phyloP scores from a whole-genome alignment of 1,140 invertebrate species.

The Diorhabda carinulata region DNA sequence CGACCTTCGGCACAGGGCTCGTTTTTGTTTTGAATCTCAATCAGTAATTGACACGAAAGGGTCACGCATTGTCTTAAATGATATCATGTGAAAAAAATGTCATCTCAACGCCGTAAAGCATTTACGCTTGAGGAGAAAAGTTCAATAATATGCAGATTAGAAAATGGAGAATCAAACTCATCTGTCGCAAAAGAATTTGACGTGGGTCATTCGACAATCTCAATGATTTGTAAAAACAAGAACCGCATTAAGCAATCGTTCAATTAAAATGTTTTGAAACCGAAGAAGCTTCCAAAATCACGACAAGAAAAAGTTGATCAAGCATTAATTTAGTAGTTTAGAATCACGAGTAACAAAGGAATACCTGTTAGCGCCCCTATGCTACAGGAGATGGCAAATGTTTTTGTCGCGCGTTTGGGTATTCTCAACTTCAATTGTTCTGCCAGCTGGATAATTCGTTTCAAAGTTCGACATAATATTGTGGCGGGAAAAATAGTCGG shows the following conservation, averaged over 20 bases:
- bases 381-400: constrained; percentile 25
- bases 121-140: constrained; percentile 38
- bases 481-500: too few species aligned
- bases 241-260: constrained; percentile 31
- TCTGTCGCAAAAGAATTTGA: neutral
- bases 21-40: constrained; percentile 16
- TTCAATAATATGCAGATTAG: constrained; percentile 11
- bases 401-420: constrained; percentile 20
- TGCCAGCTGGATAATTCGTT: constrained; percentile 26
- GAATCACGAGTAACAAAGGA: constrained; percentile 6
- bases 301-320: constrained; percentile 38
- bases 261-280: constrained; percentile 41
- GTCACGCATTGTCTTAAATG: neutral
- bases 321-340: constrained; percentile 38
- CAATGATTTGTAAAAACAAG: constrained; percentile 28
- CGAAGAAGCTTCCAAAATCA: constrained; percentile 37
- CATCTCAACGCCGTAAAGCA: constrained; percentile 18
- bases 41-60: constrained; percentile 3
- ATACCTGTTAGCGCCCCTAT: constrained; percentile 24
- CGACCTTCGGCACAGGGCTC: neutral
- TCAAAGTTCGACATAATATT: neutral
- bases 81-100: constrained; percentile 18
- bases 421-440: constrained; percentile 26
- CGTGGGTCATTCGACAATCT: neutral
- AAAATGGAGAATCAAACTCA: constrained; percentile 31